Evolutionary conservation across 1,140 invertebrate genomes (phyloP).

Genomic region (Periplaneta americana): DNA sequence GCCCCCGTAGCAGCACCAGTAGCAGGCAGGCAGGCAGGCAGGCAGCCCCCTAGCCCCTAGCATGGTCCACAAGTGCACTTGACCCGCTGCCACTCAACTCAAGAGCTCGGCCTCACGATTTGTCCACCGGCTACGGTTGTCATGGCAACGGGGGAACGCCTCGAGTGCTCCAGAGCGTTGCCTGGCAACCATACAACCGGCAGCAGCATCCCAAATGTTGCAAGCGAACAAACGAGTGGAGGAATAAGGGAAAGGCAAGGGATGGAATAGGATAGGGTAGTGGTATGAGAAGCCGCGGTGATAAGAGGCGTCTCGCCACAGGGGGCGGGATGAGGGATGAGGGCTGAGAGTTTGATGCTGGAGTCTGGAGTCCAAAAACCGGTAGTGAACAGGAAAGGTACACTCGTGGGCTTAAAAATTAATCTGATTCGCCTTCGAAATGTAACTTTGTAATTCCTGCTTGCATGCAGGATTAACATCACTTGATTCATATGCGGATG

Average conservation of each 20-base stretch:
- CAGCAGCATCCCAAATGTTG: neutral
- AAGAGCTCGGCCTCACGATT: constrained; percentile 13
- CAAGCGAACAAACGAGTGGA: neutral
- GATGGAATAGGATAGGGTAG: neutral
- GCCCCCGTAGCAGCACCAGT: neutral
- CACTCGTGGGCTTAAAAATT: neutral
- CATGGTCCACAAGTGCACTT: constrained; percentile 10
- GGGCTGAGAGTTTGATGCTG: neutral
- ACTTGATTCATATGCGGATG: neutral
- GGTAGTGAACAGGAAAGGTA: neutral
- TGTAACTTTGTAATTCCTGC: neutral
- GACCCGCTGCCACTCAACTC: constrained; percentile 18
- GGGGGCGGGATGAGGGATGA: neutral
- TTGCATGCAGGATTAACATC: neutral
- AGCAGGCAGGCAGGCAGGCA: neutral
- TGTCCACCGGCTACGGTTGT: constrained; percentile 14
- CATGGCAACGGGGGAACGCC: constrained; percentile 8
- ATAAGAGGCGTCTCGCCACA: neutral
- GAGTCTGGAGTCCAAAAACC: neutral
- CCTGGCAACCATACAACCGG: constrained; percentile 3
- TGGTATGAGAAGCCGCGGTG: neutral
- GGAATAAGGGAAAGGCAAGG: neutral
- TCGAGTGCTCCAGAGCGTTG: constrained; percentile 1
- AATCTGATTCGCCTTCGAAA: neutral
- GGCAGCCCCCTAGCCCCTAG: neutral